These are phyloP conservation scores for Cenopis cana DNA, from an alignment of 2,888 invertebrate genomes.

Conservation along the genomic window DNA sequence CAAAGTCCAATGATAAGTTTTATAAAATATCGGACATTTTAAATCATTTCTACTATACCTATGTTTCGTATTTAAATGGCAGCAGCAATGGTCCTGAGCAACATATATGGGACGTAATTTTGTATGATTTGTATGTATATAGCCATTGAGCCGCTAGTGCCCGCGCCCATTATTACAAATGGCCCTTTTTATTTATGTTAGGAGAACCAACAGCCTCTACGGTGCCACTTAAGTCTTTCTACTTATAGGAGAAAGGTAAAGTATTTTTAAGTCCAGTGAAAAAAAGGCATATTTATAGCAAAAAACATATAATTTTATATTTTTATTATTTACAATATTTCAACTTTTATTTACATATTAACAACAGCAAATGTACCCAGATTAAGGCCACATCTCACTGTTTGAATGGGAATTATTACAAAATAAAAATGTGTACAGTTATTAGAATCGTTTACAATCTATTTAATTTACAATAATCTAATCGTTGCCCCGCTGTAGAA, in stretches of 20 bases:
- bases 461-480: constrained; percentile 52
- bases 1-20: no score
- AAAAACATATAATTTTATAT: constrained; percentile 83
- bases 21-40: no score
- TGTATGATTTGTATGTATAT: no score
- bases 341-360: constrained; percentile 85
- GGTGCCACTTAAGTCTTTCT: no score
- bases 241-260: not conserved
- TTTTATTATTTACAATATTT: constrained; percentile 84
- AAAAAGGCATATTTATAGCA: constrained; percentile 68
- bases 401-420: constrained; percentile 68
- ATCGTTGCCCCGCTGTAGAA: constrained; percentile 43
- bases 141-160: no score
- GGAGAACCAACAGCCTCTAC: no score
- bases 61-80: no score
- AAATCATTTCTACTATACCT: no score
- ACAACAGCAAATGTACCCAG: constrained; percentile 78
- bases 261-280: not conserved
- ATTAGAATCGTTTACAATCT: constrained; percentile 47
- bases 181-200: no score
- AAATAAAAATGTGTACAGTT: constrained; percentile 65
- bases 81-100: no score
- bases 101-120: no score
- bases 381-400: constrained; percentile 78
- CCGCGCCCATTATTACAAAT: no score